Evolutionary conservation across 2,888 invertebrate species (phyloP).

Genomic region (Stenoptilia bipunctidactyla): DNA sequence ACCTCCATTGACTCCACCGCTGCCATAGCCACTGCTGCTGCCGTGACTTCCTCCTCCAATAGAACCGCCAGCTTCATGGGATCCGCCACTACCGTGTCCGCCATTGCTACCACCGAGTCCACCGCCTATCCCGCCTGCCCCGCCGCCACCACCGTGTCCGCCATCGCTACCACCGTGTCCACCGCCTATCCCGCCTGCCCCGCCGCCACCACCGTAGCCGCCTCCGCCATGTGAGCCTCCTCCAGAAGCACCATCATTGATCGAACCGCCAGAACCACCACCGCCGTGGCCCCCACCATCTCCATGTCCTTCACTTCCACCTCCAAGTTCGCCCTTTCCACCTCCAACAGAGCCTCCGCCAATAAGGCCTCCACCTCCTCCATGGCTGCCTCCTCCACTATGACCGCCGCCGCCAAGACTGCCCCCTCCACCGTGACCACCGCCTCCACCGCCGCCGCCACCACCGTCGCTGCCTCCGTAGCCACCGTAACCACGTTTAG

Average conservation of each 20-base stretch:
- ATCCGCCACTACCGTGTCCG: constrained; percentile 2
- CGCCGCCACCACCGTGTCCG: constrained; percentile 4
- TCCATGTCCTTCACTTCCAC: constrained; percentile 13
- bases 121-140: constrained; percentile 12
- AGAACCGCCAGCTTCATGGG: neutral
- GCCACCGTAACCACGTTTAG: constrained; percentile 15
- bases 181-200: constrained; percentile 15
- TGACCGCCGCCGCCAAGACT: constrained; percentile 11
- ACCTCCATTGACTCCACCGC: constrained; percentile 12
- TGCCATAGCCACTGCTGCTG: constrained; percentile 1
- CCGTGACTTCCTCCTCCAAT: neutral
- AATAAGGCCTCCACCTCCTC: constrained; percentile 15
- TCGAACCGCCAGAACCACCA: constrained; percentile 14
- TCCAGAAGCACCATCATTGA: constrained; percentile 13
- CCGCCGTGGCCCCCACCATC: constrained; percentile 21
- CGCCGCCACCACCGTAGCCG: constrained; percentile 11
- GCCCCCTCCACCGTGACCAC: constrained; percentile 14
- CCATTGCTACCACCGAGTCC: constrained; percentile 6
- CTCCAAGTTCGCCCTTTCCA: constrained; percentile 17
- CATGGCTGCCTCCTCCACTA: constrained; percentile 6
- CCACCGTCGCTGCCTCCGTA: constrained; percentile 11
- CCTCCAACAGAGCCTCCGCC: constrained; percentile 18
- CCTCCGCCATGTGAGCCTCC: constrained; percentile 14
- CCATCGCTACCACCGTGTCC: constrained; percentile 5
- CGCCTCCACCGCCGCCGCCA: constrained; percentile 16